Percentiles rank a stretch among this genome's conserved stretches.
phyloP scores from a whole-genome alignment of 2,888 invertebrate genomes.

The Hypsopygia costalis region DNA sequence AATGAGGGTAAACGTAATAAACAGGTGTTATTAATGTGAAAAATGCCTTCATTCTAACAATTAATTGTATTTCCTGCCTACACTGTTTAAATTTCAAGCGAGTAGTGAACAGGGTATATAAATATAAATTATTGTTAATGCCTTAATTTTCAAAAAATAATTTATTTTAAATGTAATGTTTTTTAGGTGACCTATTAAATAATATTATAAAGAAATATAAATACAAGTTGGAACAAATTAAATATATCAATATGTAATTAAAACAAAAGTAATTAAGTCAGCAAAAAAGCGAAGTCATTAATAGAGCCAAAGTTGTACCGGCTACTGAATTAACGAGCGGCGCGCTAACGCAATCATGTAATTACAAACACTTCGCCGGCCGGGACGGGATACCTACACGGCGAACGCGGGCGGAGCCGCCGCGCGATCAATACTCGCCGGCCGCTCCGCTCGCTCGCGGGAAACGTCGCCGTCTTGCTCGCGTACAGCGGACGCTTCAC shows the following conservation, averaged over 20 bases:
- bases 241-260: constrained; percentile 42
- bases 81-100: too few relatives aligned
- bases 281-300: constrained; percentile 62
- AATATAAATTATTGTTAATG: too few relatives aligned
- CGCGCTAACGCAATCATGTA: constrained; percentile 59
- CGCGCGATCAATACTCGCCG: constrained; percentile 55
- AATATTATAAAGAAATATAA: not conserved
- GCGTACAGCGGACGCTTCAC: constrained; percentile 4
- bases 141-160: too few relatives aligned
- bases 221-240: constrained; percentile 18
- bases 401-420: constrained; percentile 40
- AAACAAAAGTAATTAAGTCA: constrained; percentile 50
- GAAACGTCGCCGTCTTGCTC: constrained; percentile 37
- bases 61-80: too few relatives aligned
- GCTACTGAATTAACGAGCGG: constrained; percentile 72
- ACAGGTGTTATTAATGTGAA: too few relatives aligned
- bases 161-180: too few relatives aligned
- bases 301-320: constrained; percentile 61
- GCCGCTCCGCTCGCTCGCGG: constrained; percentile 9
- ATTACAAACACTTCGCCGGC: constrained; percentile 52
- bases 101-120: too few relatives aligned
- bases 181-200: not conserved
- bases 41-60: too few relatives aligned
- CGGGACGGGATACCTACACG: constrained; percentile 54
- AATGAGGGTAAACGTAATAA: too few relatives aligned